Evolutionary conservation across 2,888 invertebrate species (phyloP), one percentile per base, ranked within the genome.

Genomic region (Colletes collaris): DNA sequence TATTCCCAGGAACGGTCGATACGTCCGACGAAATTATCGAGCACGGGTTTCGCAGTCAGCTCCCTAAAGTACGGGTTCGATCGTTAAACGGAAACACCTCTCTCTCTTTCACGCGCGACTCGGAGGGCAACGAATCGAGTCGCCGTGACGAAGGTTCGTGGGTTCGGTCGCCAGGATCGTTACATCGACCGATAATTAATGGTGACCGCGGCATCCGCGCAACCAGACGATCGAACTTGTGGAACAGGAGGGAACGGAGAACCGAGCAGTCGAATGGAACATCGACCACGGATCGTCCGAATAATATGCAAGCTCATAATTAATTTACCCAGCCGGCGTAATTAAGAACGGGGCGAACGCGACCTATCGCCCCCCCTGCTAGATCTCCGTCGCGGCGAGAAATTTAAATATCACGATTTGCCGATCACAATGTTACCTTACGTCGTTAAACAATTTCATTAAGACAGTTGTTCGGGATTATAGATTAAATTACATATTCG

Each of bases 301-400:
- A 90, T 89, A 89, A 89, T 88, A 84, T 87, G 89, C 88, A 88
- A 87, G 86, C 86, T 89, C 89, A 83, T 91, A 89, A 89, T 89
- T 88, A 88, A 90, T 90, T 89, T 84, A 86, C 84, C 27, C 82
- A 74, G 69, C 69, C 79, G 74, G 58, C 68, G 83, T 89, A 90
- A 90, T 89, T 89, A 89, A 88, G 87, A 87, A 89, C 81, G 35
- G 13, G 58, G 19, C 35, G 60, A 35, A 49, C 13, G 64, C 52
- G 55, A 59, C 64, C 52, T 53, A 58, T 58, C 50, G 50, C 13
- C 46, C 40, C 40, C 68, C 72, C 49, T 71, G 72, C 76, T 67
- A 72, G 66, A 71, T 75, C 40, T 40, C 40, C 40, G 40, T 4
- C 40, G 40, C 40, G 40, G 40, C 40, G 27, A 27, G 1, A 27